phyloP scores from a whole-genome alignment of 2,888 invertebrate genomes.

The Notodonta dromedarius region DNA sequence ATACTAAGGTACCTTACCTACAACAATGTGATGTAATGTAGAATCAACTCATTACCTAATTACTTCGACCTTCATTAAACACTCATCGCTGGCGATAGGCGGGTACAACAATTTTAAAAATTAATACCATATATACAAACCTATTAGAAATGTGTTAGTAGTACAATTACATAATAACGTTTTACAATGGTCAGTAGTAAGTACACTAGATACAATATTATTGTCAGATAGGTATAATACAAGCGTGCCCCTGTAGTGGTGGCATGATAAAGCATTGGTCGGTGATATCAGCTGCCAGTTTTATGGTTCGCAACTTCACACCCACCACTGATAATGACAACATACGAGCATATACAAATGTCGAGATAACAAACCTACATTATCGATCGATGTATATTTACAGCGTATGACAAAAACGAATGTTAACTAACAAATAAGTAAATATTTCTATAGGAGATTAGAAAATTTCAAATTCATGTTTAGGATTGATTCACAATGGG shows the following conservation, averaged over 20 bases:
- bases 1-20: no score
- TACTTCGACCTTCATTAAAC: no score
- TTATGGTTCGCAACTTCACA: slow-evolving; percentile 41
- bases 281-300: slow-evolving; percentile 45
- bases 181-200: slow-evolving; percentile 10
- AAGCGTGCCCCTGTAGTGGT: slow-evolving; percentile 23
- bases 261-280: slow-evolving; percentile 33
- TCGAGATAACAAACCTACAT: slow-evolving; percentile 26
- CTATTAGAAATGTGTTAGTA: background rate
- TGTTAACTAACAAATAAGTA: background rate
- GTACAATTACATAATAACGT: background rate
- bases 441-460: no score
- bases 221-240: slow-evolving; percentile 18
- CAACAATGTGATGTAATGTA: no score
- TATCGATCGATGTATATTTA: slow-evolving; percentile 5
- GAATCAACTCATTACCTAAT: no score
- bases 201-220: no score
- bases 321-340: slow-evolving; percentile 47
- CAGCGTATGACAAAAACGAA: background rate
- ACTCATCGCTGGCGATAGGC: no score
- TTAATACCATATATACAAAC: background rate
- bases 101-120: no score
- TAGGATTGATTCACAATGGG: no score
- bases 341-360: slow-evolving; percentile 23
- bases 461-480: no score